These are phyloP conservation scores for Empidonax traillii DNA, from an alignment of 2,113 vertebrate genomes.

Conservation along the genomic window DNA sequence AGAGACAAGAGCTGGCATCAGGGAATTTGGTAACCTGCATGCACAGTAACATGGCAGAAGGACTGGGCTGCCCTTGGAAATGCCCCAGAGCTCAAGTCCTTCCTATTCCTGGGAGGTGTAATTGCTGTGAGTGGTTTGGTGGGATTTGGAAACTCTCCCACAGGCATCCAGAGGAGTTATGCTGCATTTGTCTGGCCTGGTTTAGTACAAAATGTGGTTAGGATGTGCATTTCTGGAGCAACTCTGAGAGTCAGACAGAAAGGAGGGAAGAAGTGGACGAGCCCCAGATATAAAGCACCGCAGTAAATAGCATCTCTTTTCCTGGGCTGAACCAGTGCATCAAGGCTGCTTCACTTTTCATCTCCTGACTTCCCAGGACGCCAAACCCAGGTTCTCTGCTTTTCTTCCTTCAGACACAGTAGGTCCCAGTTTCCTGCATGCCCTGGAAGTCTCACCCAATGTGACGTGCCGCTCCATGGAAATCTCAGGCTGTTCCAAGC, in stretches of 20 bases:
- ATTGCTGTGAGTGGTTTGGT: background rate
- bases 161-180: background rate
- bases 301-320: background rate
- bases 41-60: background rate
- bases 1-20: background rate
- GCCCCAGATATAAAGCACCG: background rate
- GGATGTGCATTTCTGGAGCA: background rate
- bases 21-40: background rate
- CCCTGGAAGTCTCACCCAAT: background rate
- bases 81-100: background rate
- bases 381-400: background rate
- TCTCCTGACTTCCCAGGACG: background rate
- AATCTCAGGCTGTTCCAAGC: background rate
- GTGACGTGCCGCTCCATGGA: fast-evolving
- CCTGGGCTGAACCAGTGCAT: background rate
- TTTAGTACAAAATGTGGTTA: background rate
- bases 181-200: background rate
- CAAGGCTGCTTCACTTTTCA: background rate
- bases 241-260: background rate
- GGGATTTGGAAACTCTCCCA: background rate
- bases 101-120: background rate
- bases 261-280: background rate
- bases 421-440: background rate
- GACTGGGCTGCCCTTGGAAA: background rate
- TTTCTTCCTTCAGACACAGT: background rate